Evolutionary conservation across 2,113 vertebrate species (phyloP), one percentile per base, ranked within the genome.

Genomic region (Sceloporus undulatus): DNA sequence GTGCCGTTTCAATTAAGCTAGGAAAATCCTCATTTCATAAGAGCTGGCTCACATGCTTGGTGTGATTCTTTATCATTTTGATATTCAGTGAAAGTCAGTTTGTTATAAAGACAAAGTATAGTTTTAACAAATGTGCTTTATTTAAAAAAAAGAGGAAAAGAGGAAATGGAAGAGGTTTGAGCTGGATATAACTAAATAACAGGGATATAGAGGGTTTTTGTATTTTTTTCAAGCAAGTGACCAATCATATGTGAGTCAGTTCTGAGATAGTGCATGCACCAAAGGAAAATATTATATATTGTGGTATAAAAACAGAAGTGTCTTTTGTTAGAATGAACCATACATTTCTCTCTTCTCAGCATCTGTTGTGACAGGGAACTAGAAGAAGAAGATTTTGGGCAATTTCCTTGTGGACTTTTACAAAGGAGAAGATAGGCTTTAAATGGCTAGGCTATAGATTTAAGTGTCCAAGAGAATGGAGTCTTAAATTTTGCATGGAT

Each of bases 271-370:
- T 0, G 4, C 89, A 71, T 0, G 5, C 90, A 59, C 79, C 86
- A 70, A 90, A 91, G 82, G 86, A 92, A 91, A 83, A 68, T 91
- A n/a, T 85, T 88, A 3, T 7, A 48, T 78, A 3, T n/a, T 21
- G 14, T 71, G 27, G 56, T 84, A 62, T 38, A 92, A 68, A 87
- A 66, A 52, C 85, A 84, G n/a, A 87, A 89, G 54, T 21, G 3
- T 48, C 3, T 19, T 81, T 19, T 83, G 52, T 89, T 89, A 90
- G 85, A 91, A 92, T 34, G 76, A 90, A 34, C 71, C 38, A 93
- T 75, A 40, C 1, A 91, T 93, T 94, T 96, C 86, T 94, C 88
- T 93, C 88, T 92, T 54, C 54, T 95, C 91, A 94, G 92, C 90
- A 90, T 9, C 87, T 40, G 8, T 73, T 89, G 85, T 71, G 66